Evolutionary conservation across 1,140 invertebrate genomes (phyloP).

Genomic region (Episyrphus balteatus): DNA sequence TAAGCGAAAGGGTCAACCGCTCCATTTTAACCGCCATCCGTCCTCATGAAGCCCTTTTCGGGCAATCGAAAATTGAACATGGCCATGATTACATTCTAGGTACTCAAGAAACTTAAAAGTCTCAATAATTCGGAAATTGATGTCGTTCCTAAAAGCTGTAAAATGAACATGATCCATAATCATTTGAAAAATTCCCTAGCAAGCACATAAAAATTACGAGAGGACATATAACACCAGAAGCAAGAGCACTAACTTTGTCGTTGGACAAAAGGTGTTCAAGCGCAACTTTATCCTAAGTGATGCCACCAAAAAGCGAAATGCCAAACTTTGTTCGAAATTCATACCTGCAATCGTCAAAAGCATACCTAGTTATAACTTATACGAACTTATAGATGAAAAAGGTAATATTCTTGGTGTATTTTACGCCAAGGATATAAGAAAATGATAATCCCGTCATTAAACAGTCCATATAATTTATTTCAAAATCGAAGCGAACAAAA

Average conservation of each 20-base stretch:
- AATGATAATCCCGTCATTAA: too few species aligned
- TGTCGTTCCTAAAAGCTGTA: neutral
- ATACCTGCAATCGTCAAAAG: too few species aligned
- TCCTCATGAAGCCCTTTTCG: neutral
- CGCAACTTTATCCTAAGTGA: too few species aligned
- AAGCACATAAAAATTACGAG: neutral
- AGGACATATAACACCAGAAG: neutral
- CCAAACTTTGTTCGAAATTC: neutral
- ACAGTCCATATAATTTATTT: too few species aligned
- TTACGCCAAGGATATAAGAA: too few species aligned
- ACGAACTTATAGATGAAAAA: too few species aligned
- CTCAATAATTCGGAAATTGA: neutral
- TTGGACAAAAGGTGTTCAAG: neutral
- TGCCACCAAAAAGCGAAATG: too few species aligned
- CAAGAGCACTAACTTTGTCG: neutral
- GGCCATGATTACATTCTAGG: neutral
- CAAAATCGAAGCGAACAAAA: too few species aligned
- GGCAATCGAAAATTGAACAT: neutral
- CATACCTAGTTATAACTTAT: too few species aligned
- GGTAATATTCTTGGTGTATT: too few species aligned
- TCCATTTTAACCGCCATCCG: constrained; percentile 2
- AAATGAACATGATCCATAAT: too few species aligned
- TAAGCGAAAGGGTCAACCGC: constrained; percentile 2
- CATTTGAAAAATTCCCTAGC: neutral
- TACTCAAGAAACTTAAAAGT: neutral